Conservation (phyloP, 1,140 invertebrate species). For the Atopsyche davidsoni region DNA sequence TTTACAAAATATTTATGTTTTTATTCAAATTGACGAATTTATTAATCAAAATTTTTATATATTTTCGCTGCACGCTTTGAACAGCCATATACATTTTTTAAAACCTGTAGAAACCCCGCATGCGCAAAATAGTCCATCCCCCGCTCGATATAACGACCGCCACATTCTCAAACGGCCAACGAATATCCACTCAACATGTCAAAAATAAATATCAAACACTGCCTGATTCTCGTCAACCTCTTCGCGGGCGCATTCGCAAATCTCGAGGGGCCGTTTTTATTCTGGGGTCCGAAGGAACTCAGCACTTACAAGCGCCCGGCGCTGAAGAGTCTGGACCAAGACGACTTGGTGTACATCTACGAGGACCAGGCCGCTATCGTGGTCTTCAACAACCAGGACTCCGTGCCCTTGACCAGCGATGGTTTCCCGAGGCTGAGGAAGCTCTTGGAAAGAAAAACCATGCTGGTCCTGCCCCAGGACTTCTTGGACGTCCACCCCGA, state of each 20-base stretch:
- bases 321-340: slow-evolving; percentile 42
- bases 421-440: slow-evolving; percentile 43
- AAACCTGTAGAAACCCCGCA: no score
- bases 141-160: no score
- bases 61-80: no score
- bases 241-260: slow-evolving; percentile 30
- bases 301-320: slow-evolving; percentile 43
- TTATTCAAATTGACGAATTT: no score
- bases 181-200: no score
- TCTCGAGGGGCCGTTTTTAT: slow-evolving; percentile 50
- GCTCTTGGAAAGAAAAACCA: slow-evolving; percentile 43
- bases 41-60: no score
- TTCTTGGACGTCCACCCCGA: slow-evolving; percentile 50
- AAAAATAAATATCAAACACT: no score
- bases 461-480: slow-evolving; percentile 48
- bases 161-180: no score
- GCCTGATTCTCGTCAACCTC: no score
- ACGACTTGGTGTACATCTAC: slow-evolving; percentile 44
- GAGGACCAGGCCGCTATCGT: slow-evolving; percentile 42
- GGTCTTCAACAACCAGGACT: slow-evolving; percentile 47
- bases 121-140: no score
- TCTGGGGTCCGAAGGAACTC: slow-evolving; percentile 50
- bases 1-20: no score
- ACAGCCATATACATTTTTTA: no score
- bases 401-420: slow-evolving; percentile 39